These are phyloP conservation scores for Meiosimyza decipiens DNA, from an alignment of 2,888 invertebrate genomes.

Conservation along the genomic window DNA sequence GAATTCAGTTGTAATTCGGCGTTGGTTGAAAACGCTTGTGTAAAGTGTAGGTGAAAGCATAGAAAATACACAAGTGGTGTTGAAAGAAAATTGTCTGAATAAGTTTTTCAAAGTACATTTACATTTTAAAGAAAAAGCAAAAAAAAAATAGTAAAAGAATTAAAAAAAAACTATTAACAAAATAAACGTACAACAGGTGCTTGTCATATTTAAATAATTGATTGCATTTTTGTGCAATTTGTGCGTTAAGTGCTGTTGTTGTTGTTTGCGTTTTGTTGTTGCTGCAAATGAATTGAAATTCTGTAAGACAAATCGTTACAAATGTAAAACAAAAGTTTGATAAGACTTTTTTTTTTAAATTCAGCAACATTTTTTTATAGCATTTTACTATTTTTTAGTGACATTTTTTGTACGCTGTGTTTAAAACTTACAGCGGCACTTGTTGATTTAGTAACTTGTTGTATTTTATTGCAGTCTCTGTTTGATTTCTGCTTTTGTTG, in stretches of 20 bases:
- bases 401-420: neutral
- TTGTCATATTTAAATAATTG: too few species aligned
- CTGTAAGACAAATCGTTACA: conserved; percentile 3
- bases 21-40: conserved; percentile 35
- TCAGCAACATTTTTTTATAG: conserved; percentile 6
- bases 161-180: neutral
- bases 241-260: neutral
- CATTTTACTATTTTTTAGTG: conserved; percentile 4
- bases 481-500: conserved; percentile 2
- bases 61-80: too few species aligned
- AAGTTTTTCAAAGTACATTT: neutral
- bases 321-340: neutral
- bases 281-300: conserved; percentile 16
- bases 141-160: neutral
- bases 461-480: conserved; percentile 8
- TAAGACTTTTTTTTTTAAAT: neutral
- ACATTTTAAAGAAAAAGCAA: neutral
- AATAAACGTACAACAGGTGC: conserved; percentile 7
- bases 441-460: neutral
- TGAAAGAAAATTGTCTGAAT: too few species aligned
- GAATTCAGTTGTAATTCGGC: conserved; percentile 37
- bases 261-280: neutral
- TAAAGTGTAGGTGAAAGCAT: neutral
- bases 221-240: too few species aligned
- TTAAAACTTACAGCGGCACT: conserved; percentile 14